phyloP scores from a whole-genome alignment of 92 coral and sea anemone species.

The Blastomussa wellsi region DNA sequence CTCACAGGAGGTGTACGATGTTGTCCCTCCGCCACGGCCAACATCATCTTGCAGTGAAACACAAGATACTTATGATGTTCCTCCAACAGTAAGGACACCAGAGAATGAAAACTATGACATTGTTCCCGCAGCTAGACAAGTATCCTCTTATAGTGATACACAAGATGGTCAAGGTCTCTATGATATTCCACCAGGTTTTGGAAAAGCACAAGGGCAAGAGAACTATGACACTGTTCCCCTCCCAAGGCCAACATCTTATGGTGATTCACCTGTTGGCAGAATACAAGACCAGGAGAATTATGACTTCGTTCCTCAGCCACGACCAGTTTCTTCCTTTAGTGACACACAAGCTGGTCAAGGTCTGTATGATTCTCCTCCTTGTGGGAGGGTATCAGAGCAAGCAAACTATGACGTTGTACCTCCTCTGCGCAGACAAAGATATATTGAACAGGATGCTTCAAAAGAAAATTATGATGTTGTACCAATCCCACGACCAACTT shows the following conservation, averaged over 20 bases:
- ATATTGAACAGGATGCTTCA: slow-evolving; percentile 8
- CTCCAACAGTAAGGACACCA: slow-evolving; percentile 11
- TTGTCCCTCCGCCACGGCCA: slow-evolving; percentile 60
- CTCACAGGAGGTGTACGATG: slow-evolving; percentile 67
- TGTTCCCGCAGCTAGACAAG: slow-evolving; percentile 44
- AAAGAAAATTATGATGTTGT: slow-evolving; percentile 67
- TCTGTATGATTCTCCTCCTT: background rate
- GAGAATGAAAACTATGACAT: slow-evolving; percentile 7
- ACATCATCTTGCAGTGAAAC: slow-evolving; percentile 36
- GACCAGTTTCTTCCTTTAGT: slow-evolving; percentile 20
- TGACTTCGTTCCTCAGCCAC: slow-evolving; percentile 61
- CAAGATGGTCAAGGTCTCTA: slow-evolving; percentile 7
- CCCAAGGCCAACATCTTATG: slow-evolving; percentile 22
- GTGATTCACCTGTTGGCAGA: slow-evolving; percentile 8
- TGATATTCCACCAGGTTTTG: slow-evolving; percentile 27
- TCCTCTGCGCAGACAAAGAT: slow-evolving; percentile 4
- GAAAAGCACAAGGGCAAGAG: slow-evolving; percentile 13
- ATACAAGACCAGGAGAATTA: slow-evolving; percentile 46
- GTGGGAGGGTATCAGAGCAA: slow-evolving; percentile 2
- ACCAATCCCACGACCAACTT: slow-evolving; percentile 60
- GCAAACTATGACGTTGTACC: slow-evolving; percentile 34
- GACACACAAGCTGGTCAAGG: background rate
- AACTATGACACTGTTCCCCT: slow-evolving; percentile 54
- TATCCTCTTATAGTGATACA: slow-evolving; percentile 22
- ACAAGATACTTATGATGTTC: slow-evolving; percentile 38